Percentiles rank a stretch among this genome's conserved stretches.
These are phyloP conservation scores for Germaria angustata DNA, from an alignment of 2,888 invertebrate species.

Conservation along the genomic window DNA sequence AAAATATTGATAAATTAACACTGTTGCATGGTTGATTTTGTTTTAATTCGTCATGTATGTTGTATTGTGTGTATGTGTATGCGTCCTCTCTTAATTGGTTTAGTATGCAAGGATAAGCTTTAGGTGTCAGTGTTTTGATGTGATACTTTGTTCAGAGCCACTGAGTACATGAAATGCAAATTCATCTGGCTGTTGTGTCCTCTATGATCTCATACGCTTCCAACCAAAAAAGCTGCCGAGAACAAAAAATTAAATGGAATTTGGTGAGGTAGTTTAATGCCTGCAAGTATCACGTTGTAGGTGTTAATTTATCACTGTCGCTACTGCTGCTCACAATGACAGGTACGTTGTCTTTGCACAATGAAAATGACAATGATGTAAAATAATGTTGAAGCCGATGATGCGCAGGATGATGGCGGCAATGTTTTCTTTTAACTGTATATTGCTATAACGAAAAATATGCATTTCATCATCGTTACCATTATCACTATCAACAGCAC, in stretches of 20 bases:
- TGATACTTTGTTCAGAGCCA: constrained; percentile 52
- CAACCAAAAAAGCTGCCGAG: not conserved
- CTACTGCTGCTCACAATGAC: constrained; percentile 20
- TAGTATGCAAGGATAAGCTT: constrained; percentile 58
- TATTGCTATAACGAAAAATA: constrained; percentile 35
- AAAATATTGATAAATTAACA: constrained; percentile 32
- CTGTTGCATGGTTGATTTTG: constrained; percentile 14
- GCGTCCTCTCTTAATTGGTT: constrained; percentile 51
- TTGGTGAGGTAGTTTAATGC: constrained; percentile 42
- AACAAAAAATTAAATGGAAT: constrained; percentile 48
- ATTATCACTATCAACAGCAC: constrained; percentile 12
- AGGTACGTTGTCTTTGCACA: not conserved
- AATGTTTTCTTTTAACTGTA: constrained; percentile 19
- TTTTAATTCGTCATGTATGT: not conserved
- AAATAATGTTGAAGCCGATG: constrained; percentile 45
- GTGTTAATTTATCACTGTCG: constrained; percentile 67
- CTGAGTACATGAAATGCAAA: constrained; percentile 24
- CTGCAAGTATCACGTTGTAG: constrained; percentile 41
- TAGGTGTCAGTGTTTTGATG: constrained; percentile 53
- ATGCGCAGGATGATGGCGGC: constrained; percentile 13
- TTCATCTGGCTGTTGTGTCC: constrained; percentile 15
- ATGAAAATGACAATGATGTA: constrained; percentile 35
- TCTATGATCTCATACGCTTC: not conserved
- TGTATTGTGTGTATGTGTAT: not conserved
- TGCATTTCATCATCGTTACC: constrained; percentile 31